Evolutionary conservation across 2,888 invertebrate genomes (phyloP), one percentile per base, ranked within the genome.

Genomic region (Elegia similella): DNA sequence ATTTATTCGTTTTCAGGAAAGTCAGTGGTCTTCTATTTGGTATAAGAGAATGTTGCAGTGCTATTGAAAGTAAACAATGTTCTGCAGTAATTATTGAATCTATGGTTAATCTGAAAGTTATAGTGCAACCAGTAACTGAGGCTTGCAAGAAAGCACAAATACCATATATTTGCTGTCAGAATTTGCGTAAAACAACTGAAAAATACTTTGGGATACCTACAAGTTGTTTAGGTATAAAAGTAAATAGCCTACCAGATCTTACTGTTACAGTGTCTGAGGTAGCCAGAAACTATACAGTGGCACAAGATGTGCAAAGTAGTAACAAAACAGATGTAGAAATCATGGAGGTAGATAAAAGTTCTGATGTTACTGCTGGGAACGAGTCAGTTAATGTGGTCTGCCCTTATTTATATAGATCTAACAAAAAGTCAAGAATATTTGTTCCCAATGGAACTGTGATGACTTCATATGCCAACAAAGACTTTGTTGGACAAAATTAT

Each of bases 61-160:
- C 76, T 12, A 56, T 88, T 44, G 58, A 76, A 59, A 75, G 59
- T 46, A 66, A 65, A 30, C 56, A 78, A 59, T 86, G 90, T 68
- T 72, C 80, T 8, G 88, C 78, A 32, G 64, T 92, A 7, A 64
- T 92, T 1, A 65, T 92, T 55, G 92, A 92, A 63, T 78, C 84
- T 29, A 67, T 76, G 53, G 77, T 92, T 0, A 87, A 84, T 55
- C 90, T 92, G 30, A 76, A 72, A 61, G 69, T 82, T 6, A 78
- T 93, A 66, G 75, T 92, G 5, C 87, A 87, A 53, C 85, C 92
- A 50, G 57, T 91, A 2, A 64, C 92, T 17, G 82, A 84, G 63
- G 67, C 78, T 57, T 89, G 92, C 57, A 62, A 61, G 15, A 59
- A 67, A 6, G 70, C 67, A 7, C 64, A 75, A 46, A 64, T 90